Evolutionary conservation across 2,888 invertebrate genomes (phyloP).

Genomic region (Lacanobia wlatinum): DNA sequence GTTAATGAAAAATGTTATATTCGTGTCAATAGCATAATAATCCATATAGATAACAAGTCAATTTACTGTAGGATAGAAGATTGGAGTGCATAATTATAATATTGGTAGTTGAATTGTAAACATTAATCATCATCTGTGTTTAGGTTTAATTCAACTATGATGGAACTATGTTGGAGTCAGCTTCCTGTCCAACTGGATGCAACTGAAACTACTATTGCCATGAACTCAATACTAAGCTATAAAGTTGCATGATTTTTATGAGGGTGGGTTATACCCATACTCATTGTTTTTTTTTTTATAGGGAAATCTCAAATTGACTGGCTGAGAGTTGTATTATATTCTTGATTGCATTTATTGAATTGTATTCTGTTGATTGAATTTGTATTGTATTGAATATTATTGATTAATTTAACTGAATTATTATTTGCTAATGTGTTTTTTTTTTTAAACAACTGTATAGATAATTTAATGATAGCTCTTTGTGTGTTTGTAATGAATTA

Average conservation of each 20-base stretch:
- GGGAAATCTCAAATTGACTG: neutral
- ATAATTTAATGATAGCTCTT: too few relatives aligned
- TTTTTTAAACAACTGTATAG: too few relatives aligned
- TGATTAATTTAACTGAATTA: too few relatives aligned
- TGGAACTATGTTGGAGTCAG: too few relatives aligned
- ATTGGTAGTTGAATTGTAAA: neutral
- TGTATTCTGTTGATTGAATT: too few relatives aligned
- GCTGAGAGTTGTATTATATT: too few relatives aligned
- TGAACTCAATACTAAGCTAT: neutral
- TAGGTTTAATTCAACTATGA: too few relatives aligned
- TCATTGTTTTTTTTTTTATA: neutral
- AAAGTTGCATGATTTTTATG: neutral
- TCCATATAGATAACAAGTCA: slow-evolving; percentile 13
- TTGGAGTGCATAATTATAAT: neutral
- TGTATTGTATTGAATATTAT: too few relatives aligned
- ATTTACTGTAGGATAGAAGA: neutral
- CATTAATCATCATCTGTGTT: neutral
- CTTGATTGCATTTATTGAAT: too few relatives aligned
- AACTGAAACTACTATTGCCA: neutral
- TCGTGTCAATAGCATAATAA: neutral
- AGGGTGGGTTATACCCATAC: neutral
- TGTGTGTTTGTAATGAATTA: too few relatives aligned
- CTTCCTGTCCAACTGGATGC: neutral
- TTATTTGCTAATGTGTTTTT: too few relatives aligned
- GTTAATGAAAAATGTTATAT: neutral